These are phyloP conservation scores for Caenorhabditis imperialis DNA, from an alignment of 2,888 invertebrate species.

Conservation along the genomic window DNA sequence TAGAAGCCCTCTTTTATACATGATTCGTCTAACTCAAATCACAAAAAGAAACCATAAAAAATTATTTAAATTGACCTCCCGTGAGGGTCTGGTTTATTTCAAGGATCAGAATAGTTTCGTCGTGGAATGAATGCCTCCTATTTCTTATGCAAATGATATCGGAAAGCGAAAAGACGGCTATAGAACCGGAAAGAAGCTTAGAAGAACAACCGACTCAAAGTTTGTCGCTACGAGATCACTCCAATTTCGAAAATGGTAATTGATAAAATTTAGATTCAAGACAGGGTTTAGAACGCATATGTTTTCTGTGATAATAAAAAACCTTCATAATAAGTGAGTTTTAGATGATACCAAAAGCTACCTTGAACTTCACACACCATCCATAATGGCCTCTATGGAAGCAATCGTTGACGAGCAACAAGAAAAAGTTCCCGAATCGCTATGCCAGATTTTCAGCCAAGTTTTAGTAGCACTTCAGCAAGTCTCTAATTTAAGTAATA, in stretches of 20 bases:
- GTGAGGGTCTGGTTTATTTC: slow-evolving; percentile 13
- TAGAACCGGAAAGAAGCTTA: not conserved
- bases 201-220: not conserved
- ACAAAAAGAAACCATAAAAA: no score
- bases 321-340: no score
- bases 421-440: slow-evolving; percentile 29
- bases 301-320: no score
- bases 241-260: no score
- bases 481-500: not conserved
- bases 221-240: not conserved
- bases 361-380: slow-evolving; percentile 32
- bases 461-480: not conserved
- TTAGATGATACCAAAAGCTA: slow-evolving; percentile 14
- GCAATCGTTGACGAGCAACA: slow-evolving; percentile 19
- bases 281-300: no score
- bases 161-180: not conserved
- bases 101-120: not conserved
- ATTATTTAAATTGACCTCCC: slow-evolving; percentile 27
- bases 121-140: no score
- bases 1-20: not conserved
- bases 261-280: no score
- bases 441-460: slow-evolving; percentile 47
- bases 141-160: slow-evolving; percentile 13
- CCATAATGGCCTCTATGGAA: slow-evolving; percentile 51
- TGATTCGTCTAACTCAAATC: no score